Evolutionary conservation across 2,113 vertebrate genomes (phyloP).

Genomic region (Megaceryle torquata): DNA sequence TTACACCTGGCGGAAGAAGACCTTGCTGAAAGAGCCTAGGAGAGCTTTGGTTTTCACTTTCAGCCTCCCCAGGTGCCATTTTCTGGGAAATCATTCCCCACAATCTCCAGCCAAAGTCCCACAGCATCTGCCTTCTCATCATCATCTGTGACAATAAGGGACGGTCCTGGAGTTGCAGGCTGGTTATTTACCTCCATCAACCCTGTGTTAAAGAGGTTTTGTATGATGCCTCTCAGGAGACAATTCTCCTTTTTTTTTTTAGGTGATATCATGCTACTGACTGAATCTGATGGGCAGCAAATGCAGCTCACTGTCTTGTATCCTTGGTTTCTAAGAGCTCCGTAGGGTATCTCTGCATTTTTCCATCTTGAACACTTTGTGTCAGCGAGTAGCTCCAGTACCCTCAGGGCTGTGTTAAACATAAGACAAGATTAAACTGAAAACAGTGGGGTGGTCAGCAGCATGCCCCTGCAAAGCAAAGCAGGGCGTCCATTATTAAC

Average conservation of each 20-base stretch:
- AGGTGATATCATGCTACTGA: neutral
- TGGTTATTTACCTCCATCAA: neutral
- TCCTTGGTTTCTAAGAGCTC: neutral
- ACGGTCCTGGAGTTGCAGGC: neutral
- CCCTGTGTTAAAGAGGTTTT: neutral
- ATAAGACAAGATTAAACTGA: neutral
- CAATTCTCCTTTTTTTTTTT: neutral
- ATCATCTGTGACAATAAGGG: neutral
- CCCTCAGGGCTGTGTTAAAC: neutral
- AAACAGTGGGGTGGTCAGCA: neutral
- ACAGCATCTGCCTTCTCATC: neutral
- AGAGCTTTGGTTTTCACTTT: neutral
- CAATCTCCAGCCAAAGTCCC: neutral
- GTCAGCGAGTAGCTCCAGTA: fast-evolving
- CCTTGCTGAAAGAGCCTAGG: neutral
- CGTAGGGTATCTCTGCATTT: neutral
- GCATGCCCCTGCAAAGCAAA: neutral
- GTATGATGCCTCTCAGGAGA: neutral
- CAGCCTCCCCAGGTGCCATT: neutral
- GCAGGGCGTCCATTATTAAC: neutral
- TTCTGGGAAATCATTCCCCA: neutral
- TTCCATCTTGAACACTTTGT: neutral
- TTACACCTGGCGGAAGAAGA: neutral
- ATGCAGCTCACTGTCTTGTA: neutral
- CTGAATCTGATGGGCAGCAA: neutral